Conservation (phyloP, 2,113 vertebrate genomes). For the Ameiurus melas region DNA sequence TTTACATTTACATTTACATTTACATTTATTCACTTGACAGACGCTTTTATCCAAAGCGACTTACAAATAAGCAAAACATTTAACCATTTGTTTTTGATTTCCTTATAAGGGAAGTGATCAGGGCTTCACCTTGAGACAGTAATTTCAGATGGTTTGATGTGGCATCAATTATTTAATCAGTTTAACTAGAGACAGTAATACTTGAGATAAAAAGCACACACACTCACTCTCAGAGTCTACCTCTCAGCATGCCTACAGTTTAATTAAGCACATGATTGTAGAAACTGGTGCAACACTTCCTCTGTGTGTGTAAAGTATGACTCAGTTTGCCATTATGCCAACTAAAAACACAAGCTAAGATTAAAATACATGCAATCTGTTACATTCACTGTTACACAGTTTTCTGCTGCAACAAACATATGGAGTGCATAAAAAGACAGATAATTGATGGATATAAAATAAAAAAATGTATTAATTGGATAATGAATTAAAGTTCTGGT, state of each 20-base stretch:
- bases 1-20: no score
- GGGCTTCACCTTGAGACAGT: neutral
- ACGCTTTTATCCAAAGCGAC: no score
- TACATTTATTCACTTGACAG: no score
- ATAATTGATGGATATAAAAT: neutral
- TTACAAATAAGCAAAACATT: no score
- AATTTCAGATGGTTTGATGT: neutral
- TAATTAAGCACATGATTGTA: neutral
- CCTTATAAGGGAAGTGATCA: neutral
- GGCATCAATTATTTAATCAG: neutral
- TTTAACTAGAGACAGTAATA: neutral
- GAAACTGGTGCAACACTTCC: neutral
- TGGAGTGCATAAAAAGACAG: neutral
- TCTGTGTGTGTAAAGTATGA: slow-evolving; percentile 9
- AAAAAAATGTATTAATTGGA: neutral
- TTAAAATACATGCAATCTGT: neutral
- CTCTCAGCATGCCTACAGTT: neutral
- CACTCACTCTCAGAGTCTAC: neutral
- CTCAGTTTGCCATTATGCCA: neutral
- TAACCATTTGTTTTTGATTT: neutral
- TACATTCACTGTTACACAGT: neutral
- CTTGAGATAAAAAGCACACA: neutral
- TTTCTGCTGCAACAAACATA: neutral
- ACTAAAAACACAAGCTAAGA: neutral
- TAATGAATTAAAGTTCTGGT: neutral